Evolutionary conservation across 2,888 invertebrate species (phyloP), one percentile per base, ranked within the genome.

Genomic region (Lepas anatifera): DNA sequence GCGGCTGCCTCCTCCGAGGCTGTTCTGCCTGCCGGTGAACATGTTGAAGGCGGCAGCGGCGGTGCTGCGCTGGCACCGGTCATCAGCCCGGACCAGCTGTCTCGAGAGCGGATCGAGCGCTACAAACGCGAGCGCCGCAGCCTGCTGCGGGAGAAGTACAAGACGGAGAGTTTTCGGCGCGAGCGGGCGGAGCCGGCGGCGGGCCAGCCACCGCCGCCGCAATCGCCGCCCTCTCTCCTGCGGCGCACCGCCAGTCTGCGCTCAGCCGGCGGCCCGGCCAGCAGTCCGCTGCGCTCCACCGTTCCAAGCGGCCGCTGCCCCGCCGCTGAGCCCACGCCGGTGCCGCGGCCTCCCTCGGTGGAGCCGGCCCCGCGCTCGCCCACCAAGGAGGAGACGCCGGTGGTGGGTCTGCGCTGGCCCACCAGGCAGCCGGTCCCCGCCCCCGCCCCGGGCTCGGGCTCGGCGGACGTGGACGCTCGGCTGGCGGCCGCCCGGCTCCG

Each of bases 101-200:
- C 89, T 76, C 82, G 93, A 67, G 92, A 93, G 77, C 81, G 93
- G 66, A 92, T 94, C 74, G 92, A 94, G 79, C 89, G 89, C 78
- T 94, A 93, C 78, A 94, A 94, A 81, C 92, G 93, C 77, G 93
- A 94, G 77, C 82, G 93, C n/a, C 83, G 94, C 68, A 88, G 87
- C 75, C 90, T 91, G 76, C 80, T 93, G 22, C 85, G 92, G 66
- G 92, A 93, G 77, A 92, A 92, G 78, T 92, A 92, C 78, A 88
- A 90, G 73, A 88, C 90, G 11, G 79, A 80, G 71, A 78, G 78
- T 72, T 78, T 79, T 72, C 76, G 77, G 64, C 76, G 76, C 43
- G 78, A 79, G 69, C 77, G 78, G 70, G 78, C 78, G 1, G 91
- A 91, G 69, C 29, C 58, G 27, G 58, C 58, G 58, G 52, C 52